Evolutionary conservation across 2,888 invertebrate species (phyloP).

Genomic region (Apotomis turbidana): DNA sequence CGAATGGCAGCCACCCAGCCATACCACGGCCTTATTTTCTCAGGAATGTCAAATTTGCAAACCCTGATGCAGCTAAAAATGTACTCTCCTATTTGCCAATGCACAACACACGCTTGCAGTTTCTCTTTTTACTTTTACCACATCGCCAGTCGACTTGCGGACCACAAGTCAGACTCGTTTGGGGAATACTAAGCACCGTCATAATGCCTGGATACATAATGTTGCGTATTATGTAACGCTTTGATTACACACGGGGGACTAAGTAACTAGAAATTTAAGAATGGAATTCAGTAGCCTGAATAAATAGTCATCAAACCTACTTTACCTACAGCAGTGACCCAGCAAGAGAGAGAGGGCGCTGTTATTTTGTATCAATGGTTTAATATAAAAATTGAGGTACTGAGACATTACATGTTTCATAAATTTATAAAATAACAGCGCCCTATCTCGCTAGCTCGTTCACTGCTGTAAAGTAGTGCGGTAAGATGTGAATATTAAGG

Average conservation of each 20-base stretch:
- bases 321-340: background rate
- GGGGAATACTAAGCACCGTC: constrained; percentile 19
- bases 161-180: constrained; percentile 5
- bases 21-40: no score
- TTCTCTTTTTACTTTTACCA: constrained; percentile 19
- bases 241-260: background rate
- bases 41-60: no score
- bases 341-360: no score
- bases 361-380: no score
- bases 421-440: no score
- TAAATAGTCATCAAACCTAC: background rate
- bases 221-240: background rate
- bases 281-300: background rate
- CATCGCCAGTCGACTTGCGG: constrained; percentile 14
- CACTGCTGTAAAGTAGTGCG: no score
- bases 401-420: no score
- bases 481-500: no score
- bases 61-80: no score
- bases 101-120: background rate
- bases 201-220: constrained; percentile 13
- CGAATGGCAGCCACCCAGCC: no score
- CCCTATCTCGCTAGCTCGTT: no score
- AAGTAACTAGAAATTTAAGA: background rate
- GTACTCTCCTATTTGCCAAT: constrained; percentile 53
- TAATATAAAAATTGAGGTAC: no score